Evolutionary conservation across 1,140 invertebrate species (phyloP).

Genomic region (Harpegnathos saltator): DNA sequence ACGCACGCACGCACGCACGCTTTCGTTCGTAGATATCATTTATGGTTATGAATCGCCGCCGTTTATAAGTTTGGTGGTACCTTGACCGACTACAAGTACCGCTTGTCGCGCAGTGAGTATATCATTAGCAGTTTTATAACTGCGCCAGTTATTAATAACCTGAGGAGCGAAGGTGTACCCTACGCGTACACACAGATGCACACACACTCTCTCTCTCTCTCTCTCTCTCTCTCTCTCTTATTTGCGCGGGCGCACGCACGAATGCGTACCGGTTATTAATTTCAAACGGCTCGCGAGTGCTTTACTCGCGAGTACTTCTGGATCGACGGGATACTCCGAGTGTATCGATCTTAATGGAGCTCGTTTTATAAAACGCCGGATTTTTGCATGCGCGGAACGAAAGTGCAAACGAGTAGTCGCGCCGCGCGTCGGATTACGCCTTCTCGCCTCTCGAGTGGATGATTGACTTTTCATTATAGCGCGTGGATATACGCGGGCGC

Average conservation of each 20-base stretch:
- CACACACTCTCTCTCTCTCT: no score
- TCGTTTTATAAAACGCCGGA: constrained; percentile 19
- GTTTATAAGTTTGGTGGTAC: constrained; percentile 72
- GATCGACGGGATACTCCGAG: constrained; percentile 21
- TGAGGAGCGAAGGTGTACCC: constrained; percentile 6
- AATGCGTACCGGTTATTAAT: constrained; percentile 61
- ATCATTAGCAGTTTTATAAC: constrained; percentile 71
- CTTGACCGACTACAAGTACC: constrained; percentile 73
- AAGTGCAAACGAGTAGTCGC: constrained; percentile 9
- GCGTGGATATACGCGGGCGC: background rate
- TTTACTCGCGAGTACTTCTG: constrained; percentile 12
- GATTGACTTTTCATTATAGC: constrained; percentile 57
- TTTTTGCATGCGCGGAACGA: constrained; percentile 11
- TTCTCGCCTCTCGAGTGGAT: constrained; percentile 15
- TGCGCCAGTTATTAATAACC: constrained; percentile 64
- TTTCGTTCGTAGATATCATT: constrained; percentile 69
- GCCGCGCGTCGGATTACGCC: constrained; percentile 23
- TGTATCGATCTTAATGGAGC: constrained; percentile 38
- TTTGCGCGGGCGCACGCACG: background rate
- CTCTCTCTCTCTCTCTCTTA: no score
- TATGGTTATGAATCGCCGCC: constrained; percentile 67
- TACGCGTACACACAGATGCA: background rate
- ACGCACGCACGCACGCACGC: constrained; percentile 10
- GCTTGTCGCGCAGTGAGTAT: constrained; percentile 71
- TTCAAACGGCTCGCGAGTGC: constrained; percentile 23